Conservation (phyloP, 2,888 invertebrate genomes). For the Lutraria lutraria region DNA sequence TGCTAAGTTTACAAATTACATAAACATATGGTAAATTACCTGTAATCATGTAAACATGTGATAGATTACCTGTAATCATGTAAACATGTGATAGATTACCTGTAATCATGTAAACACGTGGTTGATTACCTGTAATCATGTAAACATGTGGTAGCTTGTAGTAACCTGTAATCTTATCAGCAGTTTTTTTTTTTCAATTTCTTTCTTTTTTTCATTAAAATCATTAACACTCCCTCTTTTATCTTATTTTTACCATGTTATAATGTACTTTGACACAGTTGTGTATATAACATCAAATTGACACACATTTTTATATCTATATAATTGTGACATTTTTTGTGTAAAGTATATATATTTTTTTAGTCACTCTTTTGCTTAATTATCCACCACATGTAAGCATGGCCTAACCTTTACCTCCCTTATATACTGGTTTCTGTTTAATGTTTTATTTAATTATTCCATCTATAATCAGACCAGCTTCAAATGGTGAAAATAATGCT, state of each 20-base stretch:
- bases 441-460: background rate
- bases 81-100: too few species aligned
- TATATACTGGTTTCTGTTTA: background rate
- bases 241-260: background rate
- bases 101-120: too few species aligned
- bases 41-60: too few species aligned
- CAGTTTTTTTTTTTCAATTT: background rate
- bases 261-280: conserved; percentile 13
- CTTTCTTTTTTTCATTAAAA: background rate
- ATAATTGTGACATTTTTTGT: background rate
- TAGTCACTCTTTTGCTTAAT: background rate
- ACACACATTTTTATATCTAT: background rate
- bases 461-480: conserved; percentile 2
- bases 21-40: too few species aligned
- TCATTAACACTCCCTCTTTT: conserved; percentile 12
- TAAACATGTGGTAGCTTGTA: background rate
- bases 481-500: background rate
- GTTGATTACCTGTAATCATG: too few species aligned
- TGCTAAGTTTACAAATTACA: too few species aligned
- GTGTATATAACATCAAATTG: background rate
- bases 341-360: background rate
- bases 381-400: background rate
- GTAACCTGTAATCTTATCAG: background rate
- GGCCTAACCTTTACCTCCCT: background rate
- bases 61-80: too few species aligned